A percentile compares a stretch with the other conserved stretches of the same genome.
phyloP scores from a whole-genome alignment of 2,113 vertebrate species.

The Alces alces region DNA sequence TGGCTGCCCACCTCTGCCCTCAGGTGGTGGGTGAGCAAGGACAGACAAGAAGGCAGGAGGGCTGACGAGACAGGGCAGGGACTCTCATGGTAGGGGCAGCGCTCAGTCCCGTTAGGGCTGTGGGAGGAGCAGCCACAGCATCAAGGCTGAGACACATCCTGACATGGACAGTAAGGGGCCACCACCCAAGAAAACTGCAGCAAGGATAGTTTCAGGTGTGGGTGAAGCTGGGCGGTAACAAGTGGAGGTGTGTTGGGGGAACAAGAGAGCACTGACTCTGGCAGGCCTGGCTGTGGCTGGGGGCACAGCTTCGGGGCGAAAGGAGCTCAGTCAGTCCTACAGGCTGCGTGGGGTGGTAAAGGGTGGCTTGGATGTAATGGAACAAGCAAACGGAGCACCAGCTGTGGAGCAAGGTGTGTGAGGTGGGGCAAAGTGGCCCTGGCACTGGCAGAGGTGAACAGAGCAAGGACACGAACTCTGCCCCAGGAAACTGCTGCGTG shows the following conservation, averaged over 20 bases:
- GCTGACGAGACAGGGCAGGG: neutral
- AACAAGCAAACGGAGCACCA: neutral
- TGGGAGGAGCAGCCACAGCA: neutral
- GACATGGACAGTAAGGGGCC: neutral
- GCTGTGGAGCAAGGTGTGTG: neutral
- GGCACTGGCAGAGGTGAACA: neutral
- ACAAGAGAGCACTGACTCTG: neutral
- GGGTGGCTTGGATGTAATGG: neutral
- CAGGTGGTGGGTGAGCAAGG: neutral
- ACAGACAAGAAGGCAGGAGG: neutral
- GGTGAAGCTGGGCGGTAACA: neutral
- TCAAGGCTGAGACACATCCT: neutral
- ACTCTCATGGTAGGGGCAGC: neutral
- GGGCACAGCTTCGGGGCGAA: neutral
- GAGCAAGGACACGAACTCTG: neutral
- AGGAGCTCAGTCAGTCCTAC: neutral
- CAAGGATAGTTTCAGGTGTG: neutral
- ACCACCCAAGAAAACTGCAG: neutral
- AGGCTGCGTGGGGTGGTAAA: neutral
- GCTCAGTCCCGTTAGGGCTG: neutral
- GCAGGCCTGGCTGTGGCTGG: neutral
- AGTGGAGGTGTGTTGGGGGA: accelerated
- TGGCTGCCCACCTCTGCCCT: neutral
- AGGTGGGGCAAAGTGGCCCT: neutral
- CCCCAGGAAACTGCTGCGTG: neutral